phyloP scores from a whole-genome alignment of 1,140 invertebrate species.

The Bursaphelenchus mucronatus region DNA sequence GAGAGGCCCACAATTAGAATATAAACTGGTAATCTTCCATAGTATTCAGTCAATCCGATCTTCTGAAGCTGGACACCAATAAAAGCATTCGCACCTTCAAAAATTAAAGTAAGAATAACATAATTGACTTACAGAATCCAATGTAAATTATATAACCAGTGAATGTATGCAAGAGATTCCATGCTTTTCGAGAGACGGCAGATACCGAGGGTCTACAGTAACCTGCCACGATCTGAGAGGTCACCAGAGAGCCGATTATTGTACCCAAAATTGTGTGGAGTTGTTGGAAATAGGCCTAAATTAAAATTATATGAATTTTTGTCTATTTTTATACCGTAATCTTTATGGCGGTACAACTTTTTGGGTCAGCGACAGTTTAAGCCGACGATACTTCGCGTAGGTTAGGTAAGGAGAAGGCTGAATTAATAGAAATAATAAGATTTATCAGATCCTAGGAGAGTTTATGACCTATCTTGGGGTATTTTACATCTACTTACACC shows the following conservation, averaged over 20 bases:
- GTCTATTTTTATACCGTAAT: background rate
- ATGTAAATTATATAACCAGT: slow-evolving; percentile 7
- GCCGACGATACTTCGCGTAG: too few relatives aligned
- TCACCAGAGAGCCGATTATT: background rate
- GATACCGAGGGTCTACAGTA: slow-evolving; percentile 1
- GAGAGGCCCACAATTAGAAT: background rate
- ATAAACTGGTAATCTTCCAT: slow-evolving; percentile 5
- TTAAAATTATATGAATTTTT: slow-evolving; percentile 1
- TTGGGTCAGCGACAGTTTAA: too few relatives aligned
- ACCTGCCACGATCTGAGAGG: background rate
- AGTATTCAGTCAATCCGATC: slow-evolving; percentile 3
- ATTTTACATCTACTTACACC: too few relatives aligned
- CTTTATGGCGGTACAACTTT: too few relatives aligned
- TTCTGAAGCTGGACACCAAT: slow-evolving; percentile 8
- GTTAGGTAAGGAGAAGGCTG: too few relatives aligned
- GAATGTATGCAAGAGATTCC: slow-evolving; percentile 14
- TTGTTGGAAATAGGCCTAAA: slow-evolving; percentile 9
- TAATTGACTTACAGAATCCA: slow-evolving; percentile 5
- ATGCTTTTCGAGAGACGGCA: slow-evolving; percentile 2
- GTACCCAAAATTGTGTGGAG: slow-evolving; percentile 14
- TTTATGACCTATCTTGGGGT: too few relatives aligned
- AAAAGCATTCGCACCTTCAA: slow-evolving; percentile 3
- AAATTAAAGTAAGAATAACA: background rate
- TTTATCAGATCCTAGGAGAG: too few relatives aligned
- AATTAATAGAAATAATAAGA: too few relatives aligned